Evolutionary conservation across 1,140 invertebrate genomes (phyloP).

Genomic region (Sycophila sp.): DNA sequence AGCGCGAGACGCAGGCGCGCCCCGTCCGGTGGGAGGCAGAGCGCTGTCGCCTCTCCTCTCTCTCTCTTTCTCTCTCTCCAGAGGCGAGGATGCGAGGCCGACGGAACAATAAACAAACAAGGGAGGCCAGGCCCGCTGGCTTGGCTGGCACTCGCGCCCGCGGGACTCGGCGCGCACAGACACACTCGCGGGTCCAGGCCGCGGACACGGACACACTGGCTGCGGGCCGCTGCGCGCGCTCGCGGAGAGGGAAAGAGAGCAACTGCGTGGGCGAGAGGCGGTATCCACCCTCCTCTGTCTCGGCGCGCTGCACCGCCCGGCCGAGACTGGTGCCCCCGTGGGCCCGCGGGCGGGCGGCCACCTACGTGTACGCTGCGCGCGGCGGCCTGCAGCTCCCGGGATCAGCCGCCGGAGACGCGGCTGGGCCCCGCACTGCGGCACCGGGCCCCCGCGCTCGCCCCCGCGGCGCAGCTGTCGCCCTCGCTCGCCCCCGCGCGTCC

Average conservation of each 20-base stretch:
- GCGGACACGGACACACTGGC: too few relatives aligned
- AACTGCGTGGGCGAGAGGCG: conserved; percentile 12
- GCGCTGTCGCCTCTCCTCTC: neutral
- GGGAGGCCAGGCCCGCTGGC: too few relatives aligned
- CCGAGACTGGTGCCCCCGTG: neutral
- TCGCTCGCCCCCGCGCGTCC: neutral
- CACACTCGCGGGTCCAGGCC: too few relatives aligned
- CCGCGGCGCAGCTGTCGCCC: neutral
- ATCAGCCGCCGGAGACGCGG: neutral
- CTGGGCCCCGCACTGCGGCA: neutral
- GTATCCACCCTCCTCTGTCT: conserved; percentile 42
- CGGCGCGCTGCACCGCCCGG: neutral
- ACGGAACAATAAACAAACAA: neutral
- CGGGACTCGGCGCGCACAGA: too few relatives aligned
- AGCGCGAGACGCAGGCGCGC: too few relatives aligned
- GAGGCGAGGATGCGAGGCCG: neutral
- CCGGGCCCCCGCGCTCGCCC: neutral
- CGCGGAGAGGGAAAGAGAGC: neutral
- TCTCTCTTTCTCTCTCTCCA: neutral
- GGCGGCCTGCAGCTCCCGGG: neutral
- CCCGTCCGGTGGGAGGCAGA: neutral
- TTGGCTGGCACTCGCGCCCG: too few relatives aligned
- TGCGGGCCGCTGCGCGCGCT: conserved; percentile 20
- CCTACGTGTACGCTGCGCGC: neutral
- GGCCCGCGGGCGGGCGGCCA: neutral